Base-by-base conservation (phyloP, 2,888 invertebrate species). In the Philereme transversata region DNA sequence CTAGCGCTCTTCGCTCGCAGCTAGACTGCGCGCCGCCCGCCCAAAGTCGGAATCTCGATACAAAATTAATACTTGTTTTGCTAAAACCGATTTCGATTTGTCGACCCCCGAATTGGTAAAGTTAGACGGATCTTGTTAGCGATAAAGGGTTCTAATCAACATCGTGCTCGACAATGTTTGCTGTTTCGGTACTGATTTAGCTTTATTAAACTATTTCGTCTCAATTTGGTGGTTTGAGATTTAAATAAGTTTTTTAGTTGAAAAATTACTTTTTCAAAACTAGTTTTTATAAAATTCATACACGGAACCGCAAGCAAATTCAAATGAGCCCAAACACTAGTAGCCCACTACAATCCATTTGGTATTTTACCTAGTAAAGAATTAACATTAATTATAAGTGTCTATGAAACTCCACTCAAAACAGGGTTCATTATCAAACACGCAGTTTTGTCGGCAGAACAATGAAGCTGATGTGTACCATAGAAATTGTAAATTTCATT, bases 31-130 rank as follows among this genome's bases (percentile, higher is more conserved):
- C 86, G 87, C 86, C 87, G 84, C 82, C 84, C 82, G 81, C 82
- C 82, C 78, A 65, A 66, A 68, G 66, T 77, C 76, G 77, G 77
- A 81, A 84, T 82, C 64, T 84, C 88, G 88, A 90, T 90, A 90
- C 90, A 89, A 89, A 90, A 90, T 91, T 91, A 91, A 91, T 91
- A 91, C 91, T 90, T 90, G 88, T 90, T 90, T 90, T 88, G 86
- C 87, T 87, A 88, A 90, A 89, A 90, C 87, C 88, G 87, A 90
- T 90, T 90, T 88, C 90, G 91, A 90, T 91, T 92, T 90, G 90
- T 90, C 86, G 88, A 86, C 83, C 84, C 81, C 81, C 79, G 82
- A 88, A 90, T 90, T 85, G 87, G 80, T 77, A 90, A 91, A 90
- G 90, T 90, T 90, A 83, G 86, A 81, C 75, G 81, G 82, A 88